These are phyloP conservation scores for Rhinichthys osculus DNA, from an alignment of 2,797 vertebrate genomes.

Conservation along the genomic window DNA sequence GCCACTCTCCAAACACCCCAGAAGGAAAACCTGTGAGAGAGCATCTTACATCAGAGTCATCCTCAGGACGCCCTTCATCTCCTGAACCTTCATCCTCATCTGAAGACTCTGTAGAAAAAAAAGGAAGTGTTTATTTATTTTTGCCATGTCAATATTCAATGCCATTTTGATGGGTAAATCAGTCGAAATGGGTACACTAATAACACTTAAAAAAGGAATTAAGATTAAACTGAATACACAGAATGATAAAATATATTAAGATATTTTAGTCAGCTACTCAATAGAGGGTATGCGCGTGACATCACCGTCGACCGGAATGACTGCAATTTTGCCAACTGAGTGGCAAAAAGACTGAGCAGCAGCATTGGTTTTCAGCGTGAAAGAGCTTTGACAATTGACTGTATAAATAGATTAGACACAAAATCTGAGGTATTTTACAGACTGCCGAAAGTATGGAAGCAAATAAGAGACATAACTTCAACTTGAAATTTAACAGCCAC, in stretches of 20 bases:
- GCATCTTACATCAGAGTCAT: conserved; percentile 90
- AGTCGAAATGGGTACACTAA: background rate
- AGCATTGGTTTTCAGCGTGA: too few species aligned
- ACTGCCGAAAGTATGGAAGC: too few species aligned
- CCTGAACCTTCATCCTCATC: conserved; percentile 88
- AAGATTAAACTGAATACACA: background rate
- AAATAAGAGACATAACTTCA: too few species aligned
- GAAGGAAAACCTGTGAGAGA: background rate
- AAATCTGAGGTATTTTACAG: too few species aligned
- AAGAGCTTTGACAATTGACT: too few species aligned
- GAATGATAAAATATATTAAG: background rate
- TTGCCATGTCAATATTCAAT: background rate
- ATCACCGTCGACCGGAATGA: too few species aligned
- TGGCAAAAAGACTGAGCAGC: too few species aligned
- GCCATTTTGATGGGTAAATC: background rate
- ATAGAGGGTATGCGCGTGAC: too few species aligned
- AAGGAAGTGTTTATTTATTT: too few species aligned
- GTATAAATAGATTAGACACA: too few species aligned
- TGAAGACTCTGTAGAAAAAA: conserved; percentile 85
- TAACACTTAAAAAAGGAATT: background rate
- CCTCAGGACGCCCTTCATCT: conserved; percentile 87
- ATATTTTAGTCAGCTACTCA: background rate
- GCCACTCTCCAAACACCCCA: background rate
- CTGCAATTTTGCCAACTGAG: too few species aligned
- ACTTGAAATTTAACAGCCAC: too few species aligned